phyloP scores from a whole-genome alignment of 2,797 vertebrate genomes.

The Eutrigla gurnardus region DNA sequence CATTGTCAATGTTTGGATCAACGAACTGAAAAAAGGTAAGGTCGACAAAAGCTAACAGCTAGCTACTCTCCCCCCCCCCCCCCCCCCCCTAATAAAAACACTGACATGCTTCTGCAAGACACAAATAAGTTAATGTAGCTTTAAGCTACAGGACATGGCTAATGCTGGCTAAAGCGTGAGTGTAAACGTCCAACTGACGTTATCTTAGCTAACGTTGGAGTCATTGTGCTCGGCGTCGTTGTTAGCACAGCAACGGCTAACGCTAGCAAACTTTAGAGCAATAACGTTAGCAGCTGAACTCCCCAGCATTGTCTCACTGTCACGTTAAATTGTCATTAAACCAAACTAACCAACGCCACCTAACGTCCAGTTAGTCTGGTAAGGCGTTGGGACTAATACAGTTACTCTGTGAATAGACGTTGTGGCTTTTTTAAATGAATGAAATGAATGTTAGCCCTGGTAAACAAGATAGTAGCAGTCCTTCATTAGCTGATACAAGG shows the following conservation, averaged over 20 bases:
- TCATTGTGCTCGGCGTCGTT: not conserved
- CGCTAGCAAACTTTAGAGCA: not conserved
- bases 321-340: not conserved
- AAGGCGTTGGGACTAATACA: not conserved
- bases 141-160: slow-evolving; percentile 1
- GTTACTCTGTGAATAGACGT: not conserved
- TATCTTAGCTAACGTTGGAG: not conserved
- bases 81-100: not conserved
- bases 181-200: not conserved
- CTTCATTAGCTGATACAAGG: not conserved
- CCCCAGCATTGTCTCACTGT: not conserved
- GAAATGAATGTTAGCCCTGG: not conserved
- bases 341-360: not conserved
- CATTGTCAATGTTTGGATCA: slow-evolving; percentile 87
- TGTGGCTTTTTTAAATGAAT: rapidly evolving
- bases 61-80: not conserved
- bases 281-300: not conserved
- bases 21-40: slow-evolving; percentile 87
- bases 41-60: slow-evolving; percentile 1
- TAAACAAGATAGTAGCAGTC: not conserved
- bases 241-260: slow-evolving; percentile 18
- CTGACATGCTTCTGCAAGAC: not conserved
- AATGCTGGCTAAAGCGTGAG: not conserved
- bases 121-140: not conserved
- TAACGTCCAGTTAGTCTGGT: not conserved